These are phyloP conservation scores for Calycopis cecrops DNA, from an alignment of 1,140 invertebrate species.

Conservation along the genomic window DNA sequence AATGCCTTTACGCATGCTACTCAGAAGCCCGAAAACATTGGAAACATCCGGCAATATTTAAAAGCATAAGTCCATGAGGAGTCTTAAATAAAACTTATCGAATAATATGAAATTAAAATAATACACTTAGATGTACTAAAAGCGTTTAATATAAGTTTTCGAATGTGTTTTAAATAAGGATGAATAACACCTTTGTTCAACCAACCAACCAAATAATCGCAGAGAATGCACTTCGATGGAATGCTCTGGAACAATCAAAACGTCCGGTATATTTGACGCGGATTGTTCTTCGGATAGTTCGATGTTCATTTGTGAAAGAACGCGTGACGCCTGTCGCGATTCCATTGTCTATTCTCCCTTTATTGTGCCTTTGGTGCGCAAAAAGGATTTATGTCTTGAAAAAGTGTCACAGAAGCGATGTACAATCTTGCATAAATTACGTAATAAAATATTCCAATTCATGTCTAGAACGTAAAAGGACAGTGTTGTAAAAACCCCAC, in stretches of 20 bases:
- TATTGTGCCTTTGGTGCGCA: slow-evolving; percentile 31
- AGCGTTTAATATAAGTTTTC: too few relatives aligned
- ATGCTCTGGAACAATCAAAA: slow-evolving; percentile 23
- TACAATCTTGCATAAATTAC: background rate
- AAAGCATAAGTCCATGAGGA: too few relatives aligned
- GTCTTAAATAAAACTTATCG: too few relatives aligned
- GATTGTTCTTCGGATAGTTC: slow-evolving; percentile 35
- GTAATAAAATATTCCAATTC: slow-evolving; percentile 1
- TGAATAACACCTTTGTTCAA: too few relatives aligned
- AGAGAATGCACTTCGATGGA: slow-evolving; percentile 13
- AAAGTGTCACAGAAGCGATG: slow-evolving; percentile 23
- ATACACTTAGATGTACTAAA: too few relatives aligned
- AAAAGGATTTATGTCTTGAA: slow-evolving; percentile 28
- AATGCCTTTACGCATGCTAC: too few relatives aligned
- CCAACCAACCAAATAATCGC: background rate
- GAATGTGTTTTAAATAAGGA: background rate
- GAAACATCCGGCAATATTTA: too few relatives aligned
- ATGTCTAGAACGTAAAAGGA: background rate
- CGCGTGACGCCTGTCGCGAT: slow-evolving; percentile 39
- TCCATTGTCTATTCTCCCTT: slow-evolving; percentile 31
- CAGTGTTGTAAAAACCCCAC: background rate
- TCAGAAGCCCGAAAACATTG: too few relatives aligned
- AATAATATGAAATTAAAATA: too few relatives aligned
- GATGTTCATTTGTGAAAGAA: slow-evolving; percentile 32
- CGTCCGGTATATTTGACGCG: slow-evolving; percentile 33